A percentile compares a stretch with the other conserved stretches of the same genome.
Conservation (phyloP, 2,888 invertebrate genomes). For the Autographa gamma region DNA sequence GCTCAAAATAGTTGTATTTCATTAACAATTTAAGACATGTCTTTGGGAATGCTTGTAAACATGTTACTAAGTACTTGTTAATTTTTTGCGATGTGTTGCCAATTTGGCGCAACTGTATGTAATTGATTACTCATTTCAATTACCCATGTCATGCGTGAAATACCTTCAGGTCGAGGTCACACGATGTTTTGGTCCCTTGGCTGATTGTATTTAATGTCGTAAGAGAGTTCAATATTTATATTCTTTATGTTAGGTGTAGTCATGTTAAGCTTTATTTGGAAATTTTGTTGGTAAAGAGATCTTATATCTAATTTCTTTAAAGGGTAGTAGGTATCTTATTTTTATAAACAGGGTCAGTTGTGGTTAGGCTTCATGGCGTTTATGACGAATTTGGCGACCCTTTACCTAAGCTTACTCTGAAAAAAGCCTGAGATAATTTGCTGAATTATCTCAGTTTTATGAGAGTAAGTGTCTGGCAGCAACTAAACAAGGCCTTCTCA, state of each 20-base stretch:
- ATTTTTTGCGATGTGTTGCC: neutral
- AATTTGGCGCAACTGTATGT: neutral
- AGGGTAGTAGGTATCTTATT: too few species aligned
- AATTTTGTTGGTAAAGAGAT: too few species aligned
- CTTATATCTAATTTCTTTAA: too few species aligned
- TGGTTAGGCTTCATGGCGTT: too few species aligned
- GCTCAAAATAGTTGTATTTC: neutral
- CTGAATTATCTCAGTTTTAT: too few species aligned
- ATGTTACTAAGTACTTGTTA: neutral
- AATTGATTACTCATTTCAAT: neutral
- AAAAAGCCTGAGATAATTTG: too few species aligned
- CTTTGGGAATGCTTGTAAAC: neutral
- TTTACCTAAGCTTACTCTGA: too few species aligned
- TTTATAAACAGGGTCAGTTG: too few species aligned
- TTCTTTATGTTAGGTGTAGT: neutral
- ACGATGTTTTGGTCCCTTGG: neutral
- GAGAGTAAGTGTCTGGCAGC: neutral
- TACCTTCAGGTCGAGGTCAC: constrained; percentile 1
- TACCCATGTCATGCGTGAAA: neutral
- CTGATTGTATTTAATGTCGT: neutral
- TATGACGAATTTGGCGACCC: too few species aligned
- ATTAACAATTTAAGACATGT: neutral
- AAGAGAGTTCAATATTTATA: neutral
- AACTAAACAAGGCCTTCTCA: neutral
- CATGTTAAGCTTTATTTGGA: neutral